These are phyloP conservation scores for Reticulitermes lucifugus DNA, from an alignment of 2,888 invertebrate genomes.

Conservation along the genomic window DNA sequence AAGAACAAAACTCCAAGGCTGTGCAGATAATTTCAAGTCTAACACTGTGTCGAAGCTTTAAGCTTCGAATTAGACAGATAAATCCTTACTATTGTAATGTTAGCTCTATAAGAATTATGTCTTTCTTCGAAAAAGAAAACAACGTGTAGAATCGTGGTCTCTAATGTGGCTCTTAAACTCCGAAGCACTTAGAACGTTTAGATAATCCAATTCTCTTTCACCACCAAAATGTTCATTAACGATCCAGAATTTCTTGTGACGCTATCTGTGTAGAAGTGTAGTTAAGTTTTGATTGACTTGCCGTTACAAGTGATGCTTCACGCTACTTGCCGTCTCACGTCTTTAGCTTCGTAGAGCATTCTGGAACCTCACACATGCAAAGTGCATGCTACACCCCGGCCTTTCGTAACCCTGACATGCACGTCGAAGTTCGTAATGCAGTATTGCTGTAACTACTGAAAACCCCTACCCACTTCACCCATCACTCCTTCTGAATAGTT, in stretches of 20 bases:
- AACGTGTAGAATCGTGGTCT: no score
- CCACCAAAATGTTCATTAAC: not conserved
- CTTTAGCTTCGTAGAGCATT: not conserved
- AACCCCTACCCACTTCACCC: no score
- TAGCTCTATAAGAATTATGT: no score
- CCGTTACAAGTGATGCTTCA: not conserved
- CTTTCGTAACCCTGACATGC: not conserved
- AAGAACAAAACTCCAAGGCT: no score
- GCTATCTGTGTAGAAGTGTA: not conserved
- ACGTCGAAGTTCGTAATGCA: conserved; percentile 16
- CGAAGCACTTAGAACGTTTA: not conserved
- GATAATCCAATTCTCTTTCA: not conserved
- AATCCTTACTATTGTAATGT: no score
- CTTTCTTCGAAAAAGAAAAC: no score
- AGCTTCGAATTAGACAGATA: no score
- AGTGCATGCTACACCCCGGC: not conserved
- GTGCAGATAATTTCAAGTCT: no score
- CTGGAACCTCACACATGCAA: not conserved
- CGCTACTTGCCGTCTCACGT: not conserved
- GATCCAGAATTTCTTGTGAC: not conserved
- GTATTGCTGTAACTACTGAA: conserved; percentile 10
- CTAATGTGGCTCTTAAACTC: no score
- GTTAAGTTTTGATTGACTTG: conserved; percentile 15
- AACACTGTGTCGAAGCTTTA: no score
- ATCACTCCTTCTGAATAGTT: not conserved